These are phyloP conservation scores for Nebria brevicollis DNA, from an alignment of 2,888 invertebrate genomes.

Conservation along the genomic window DNA sequence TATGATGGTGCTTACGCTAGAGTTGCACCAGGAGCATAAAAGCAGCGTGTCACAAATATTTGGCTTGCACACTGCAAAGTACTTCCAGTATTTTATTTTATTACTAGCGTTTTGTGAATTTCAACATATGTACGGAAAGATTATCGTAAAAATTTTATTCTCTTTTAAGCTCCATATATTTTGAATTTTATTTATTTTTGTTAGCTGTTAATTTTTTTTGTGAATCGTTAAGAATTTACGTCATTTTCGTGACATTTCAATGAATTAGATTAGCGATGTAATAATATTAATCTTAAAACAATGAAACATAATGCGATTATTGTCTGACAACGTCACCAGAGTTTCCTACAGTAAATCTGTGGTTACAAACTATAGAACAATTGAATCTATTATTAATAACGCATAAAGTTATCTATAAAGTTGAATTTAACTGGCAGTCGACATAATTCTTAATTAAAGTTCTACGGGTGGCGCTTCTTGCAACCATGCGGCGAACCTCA, in stretches of 20 bases:
- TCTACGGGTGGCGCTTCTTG: not conserved
- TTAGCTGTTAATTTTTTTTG: too few species aligned
- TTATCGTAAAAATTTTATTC: not conserved
- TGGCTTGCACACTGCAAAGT: not conserved
- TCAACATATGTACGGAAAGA: not conserved
- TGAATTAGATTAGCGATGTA: not conserved
- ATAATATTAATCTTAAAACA: not conserved
- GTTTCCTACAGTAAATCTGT: not conserved
- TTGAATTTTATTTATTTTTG: too few species aligned
- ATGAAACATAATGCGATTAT: not conserved
- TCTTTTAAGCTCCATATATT: not conserved
- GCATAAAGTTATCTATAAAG: conserved; percentile 40
- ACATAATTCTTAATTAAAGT: conserved; percentile 43
- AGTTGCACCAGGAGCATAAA: not conserved
- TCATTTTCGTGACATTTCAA: too few species aligned
- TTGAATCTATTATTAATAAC: conserved; percentile 35
- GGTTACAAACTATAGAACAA: conserved; percentile 19
- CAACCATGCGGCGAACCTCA: not conserved
- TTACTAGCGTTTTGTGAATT: not conserved
- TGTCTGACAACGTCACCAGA: not conserved
- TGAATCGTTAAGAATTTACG: too few species aligned
- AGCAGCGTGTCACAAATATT: not conserved
- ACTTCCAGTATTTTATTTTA: not conserved
- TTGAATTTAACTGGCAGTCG: conserved; percentile 9
- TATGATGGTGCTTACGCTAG: not conserved